A percentile compares a stretch with the other conserved stretches of the same genome.
phyloP scores from a whole-genome alignment of 2,113 vertebrate genomes.

The Gymnorhina tibicen region DNA sequence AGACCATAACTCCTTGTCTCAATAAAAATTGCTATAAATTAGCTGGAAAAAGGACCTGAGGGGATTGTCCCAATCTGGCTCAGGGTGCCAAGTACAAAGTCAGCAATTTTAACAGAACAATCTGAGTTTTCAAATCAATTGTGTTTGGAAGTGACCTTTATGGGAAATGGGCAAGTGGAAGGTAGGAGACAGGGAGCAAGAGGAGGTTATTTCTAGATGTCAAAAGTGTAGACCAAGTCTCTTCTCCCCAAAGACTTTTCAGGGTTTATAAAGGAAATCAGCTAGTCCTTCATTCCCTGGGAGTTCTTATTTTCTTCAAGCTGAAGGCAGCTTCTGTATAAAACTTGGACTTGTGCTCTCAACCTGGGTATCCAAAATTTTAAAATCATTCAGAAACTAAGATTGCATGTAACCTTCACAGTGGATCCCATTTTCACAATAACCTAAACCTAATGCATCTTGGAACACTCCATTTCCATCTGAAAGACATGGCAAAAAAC shows the following conservation, averaged over 20 bases:
- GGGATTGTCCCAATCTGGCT: slow-evolving; percentile 45
- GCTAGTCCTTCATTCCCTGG: neutral
- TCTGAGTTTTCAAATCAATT: slow-evolving; percentile 48
- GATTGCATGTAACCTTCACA: neutral
- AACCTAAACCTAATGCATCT: neutral
- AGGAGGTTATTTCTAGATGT: slow-evolving; percentile 13
- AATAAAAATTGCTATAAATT: slow-evolving; percentile 79
- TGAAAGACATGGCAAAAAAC: neutral
- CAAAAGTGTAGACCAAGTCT: neutral
- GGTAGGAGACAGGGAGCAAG: neutral
- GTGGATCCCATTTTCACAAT: neutral
- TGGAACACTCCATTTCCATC: neutral
- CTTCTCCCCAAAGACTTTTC: neutral
- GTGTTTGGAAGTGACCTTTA: slow-evolving; percentile 34
- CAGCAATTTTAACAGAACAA: slow-evolving; percentile 53
- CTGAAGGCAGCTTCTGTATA: neutral
- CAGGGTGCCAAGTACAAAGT: slow-evolving; percentile 17
- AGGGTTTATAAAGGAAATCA: neutral
- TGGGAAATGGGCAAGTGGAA: slow-evolving; percentile 12
- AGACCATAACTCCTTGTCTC: slow-evolving; percentile 81
- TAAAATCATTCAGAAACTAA: neutral
- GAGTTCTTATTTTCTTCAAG: neutral
- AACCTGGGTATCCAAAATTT: neutral
- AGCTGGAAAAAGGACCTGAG: slow-evolving; percentile 62
- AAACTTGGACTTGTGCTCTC: neutral